Evolutionary conservation across 2,888 invertebrate genomes (phyloP).

Genomic region (Synanthedon vespiformis): DNA sequence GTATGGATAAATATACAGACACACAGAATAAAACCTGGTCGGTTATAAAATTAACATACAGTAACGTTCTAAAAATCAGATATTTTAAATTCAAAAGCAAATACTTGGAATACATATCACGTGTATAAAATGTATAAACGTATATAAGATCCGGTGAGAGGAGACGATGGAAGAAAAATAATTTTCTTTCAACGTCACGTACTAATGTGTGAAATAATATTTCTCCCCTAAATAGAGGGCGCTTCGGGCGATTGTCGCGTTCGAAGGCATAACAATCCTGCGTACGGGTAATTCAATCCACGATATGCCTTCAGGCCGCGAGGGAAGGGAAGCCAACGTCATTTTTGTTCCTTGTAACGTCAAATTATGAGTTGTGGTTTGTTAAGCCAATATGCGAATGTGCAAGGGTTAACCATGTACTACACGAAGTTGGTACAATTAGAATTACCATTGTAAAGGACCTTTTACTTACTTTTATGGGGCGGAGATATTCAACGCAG

Average conservation of each 20-base stretch:
- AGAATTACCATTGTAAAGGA: too few species aligned
- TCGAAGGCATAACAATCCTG: not conserved
- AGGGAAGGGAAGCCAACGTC: constrained; percentile 7
- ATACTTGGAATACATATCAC: too few species aligned
- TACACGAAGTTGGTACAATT: too few species aligned
- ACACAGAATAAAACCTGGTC: too few species aligned
- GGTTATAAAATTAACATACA: too few species aligned
- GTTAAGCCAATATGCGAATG: not conserved
- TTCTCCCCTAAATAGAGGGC: constrained; percentile 20
- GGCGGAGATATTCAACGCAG: too few species aligned
- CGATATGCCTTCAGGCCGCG: constrained; percentile 11
- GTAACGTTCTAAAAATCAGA: too few species aligned
- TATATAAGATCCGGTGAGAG: constrained; percentile 10
- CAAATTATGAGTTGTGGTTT: not conserved
- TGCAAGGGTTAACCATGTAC: too few species aligned
- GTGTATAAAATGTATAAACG: constrained; percentile 3
- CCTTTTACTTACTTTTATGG: too few species aligned
- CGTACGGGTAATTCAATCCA: constrained; percentile 16
- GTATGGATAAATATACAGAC: too few species aligned
- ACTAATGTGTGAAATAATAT: constrained; percentile 37
- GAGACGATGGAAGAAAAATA: constrained; percentile 15
- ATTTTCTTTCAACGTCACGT: constrained; percentile 28
- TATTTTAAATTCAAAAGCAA: too few species aligned
- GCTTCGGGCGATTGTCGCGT: constrained; percentile 33
- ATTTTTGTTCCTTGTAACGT: not conserved